Evolutionary conservation across 2,113 vertebrate species (phyloP).

Genomic region (Protobothrops mucrosquamatus): DNA sequence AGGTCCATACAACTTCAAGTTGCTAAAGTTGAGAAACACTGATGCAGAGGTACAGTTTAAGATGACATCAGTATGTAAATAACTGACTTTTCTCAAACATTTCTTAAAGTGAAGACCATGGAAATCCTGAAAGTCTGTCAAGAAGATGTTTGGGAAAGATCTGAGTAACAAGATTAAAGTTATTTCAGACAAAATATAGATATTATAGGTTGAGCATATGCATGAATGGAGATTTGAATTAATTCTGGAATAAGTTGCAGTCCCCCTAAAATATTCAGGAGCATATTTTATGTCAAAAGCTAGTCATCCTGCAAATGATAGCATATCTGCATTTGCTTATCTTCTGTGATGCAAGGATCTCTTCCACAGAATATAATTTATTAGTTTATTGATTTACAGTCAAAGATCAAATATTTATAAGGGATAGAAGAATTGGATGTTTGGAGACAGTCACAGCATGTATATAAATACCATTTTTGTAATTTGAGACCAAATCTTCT

Average conservation of each 20-base stretch:
- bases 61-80: neutral
- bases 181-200: neutral
- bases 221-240: neutral
- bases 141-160: neutral
- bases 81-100: neutral
- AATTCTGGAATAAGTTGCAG: neutral
- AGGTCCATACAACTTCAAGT: neutral
- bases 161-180: neutral
- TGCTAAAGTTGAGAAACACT: neutral
- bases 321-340: neutral
- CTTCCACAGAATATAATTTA: neutral
- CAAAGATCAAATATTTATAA: neutral
- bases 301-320: neutral
- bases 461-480: neutral
- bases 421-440: neutral
- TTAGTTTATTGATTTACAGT: neutral
- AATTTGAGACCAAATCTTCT: neutral
- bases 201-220: neutral
- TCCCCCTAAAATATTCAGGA: neutral
- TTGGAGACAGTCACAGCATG: neutral
- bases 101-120: neutral
- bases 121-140: neutral
- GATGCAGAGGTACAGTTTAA: neutral
- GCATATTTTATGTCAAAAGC: neutral
- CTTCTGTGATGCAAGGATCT: neutral